phyloP scores from a whole-genome alignment of 2,113 vertebrate genomes.

The Sapajus apella region DNA sequence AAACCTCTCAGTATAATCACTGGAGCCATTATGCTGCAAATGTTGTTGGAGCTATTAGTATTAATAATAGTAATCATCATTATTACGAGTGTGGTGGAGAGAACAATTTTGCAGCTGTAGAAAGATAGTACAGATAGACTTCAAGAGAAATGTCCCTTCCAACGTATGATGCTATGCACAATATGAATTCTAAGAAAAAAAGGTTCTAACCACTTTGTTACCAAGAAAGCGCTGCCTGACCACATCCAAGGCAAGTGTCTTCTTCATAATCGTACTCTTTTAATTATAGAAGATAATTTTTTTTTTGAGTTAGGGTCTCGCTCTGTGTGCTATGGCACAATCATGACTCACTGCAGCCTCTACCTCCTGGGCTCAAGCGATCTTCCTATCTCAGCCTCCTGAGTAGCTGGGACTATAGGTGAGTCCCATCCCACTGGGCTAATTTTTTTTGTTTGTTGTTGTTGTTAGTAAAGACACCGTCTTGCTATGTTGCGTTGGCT shows the following conservation, averaged over 20 bases:
- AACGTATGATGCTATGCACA: not conserved
- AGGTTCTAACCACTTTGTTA: constrained; percentile 33
- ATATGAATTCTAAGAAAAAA: constrained; percentile 52
- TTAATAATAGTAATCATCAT: constrained; percentile 74
- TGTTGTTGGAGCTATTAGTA: constrained; percentile 71
- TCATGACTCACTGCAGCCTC: no score
- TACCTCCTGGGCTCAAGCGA: no score
- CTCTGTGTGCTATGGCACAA: no score
- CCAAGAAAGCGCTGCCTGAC: constrained; percentile 23
- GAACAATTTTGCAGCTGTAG: constrained; percentile 58
- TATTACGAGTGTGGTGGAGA: constrained; percentile 34
- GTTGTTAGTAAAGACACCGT: no score
- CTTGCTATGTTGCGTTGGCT: no score
- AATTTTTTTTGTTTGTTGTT: no score
- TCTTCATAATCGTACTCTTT: not conserved
- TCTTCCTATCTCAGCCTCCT: no score
- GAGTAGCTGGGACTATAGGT: no score
- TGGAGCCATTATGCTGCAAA: constrained; percentile 46
- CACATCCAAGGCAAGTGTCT: not conserved
- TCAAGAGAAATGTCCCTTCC: constrained; percentile 23
- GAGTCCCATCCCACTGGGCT: no score
- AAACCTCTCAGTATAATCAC: constrained; percentile 69
- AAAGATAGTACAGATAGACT: constrained; percentile 70
- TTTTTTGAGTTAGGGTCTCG: no score
- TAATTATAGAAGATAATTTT: constrained; percentile 52